Base-by-base conservation (phyloP, 1,140 invertebrate species). In the Bombus difficillimus region DNA sequence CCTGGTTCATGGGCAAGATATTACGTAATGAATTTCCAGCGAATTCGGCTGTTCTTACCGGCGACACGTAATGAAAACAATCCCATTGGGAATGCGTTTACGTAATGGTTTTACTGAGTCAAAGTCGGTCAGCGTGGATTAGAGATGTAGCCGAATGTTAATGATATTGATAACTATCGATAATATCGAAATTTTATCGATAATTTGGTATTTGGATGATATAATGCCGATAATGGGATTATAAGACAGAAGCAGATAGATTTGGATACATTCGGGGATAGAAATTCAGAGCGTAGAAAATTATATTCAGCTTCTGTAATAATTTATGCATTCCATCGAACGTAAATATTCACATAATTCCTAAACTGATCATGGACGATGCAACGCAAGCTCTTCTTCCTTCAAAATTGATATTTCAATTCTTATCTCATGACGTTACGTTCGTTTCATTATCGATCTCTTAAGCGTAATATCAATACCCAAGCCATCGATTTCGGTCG, bases 11-110 rank as follows among this genome's bases (percentile, higher is more conserved):
- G 41, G 53, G 22, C 39, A 25, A 76, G 71, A 53, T 86, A 76
- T 82, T 83, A 62, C 43, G n/a, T 72, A 69, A 75, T 64, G 59
- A 53, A 82, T 53, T 73, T 43, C 71, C 62, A 77, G 47, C 57
- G 68, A 12, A 79, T 78, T 41, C 37, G 32, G 13, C 9, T 32
- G 43, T 39, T 57, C 34, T 53, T 81, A 47, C 28, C 41, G 18
- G 28, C 22, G 71, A 41, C 53, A 69, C 39, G 47, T 62, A 59
- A 76, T 81, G 80, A 34, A 82, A 86, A 32, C 53, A 25, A 25
- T 53, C 6, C 13, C 8, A 22, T 79, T 43, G 41, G 64, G 62
- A 28, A 68, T 8, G 9, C 13, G 22, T 77, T 62, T 77, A 59
- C 53, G 75, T 77, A 77, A 53, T 62, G 34, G 8, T 39, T 77